A percentile compares a stretch with the other conserved stretches of the same genome.
phyloP scores from a whole-genome alignment of 1,140 invertebrate genomes.

The Notospermus geniculatus region DNA sequence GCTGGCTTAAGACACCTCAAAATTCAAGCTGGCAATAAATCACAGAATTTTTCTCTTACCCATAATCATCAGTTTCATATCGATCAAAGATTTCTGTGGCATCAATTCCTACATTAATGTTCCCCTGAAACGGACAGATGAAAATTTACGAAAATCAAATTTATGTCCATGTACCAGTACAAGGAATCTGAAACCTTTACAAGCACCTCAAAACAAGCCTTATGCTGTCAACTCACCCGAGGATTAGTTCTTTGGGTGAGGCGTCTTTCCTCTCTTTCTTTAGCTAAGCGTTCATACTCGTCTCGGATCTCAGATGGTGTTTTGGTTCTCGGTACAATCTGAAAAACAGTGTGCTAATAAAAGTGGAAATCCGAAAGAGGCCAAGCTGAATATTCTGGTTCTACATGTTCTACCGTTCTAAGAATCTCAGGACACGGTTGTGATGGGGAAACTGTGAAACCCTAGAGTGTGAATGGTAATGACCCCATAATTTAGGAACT shows the following conservation, averaged over 20 bases:
- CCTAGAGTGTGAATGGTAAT: no score
- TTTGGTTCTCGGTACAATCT: constrained; percentile 75
- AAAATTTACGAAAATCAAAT: no score
- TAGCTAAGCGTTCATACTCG: constrained; percentile 83
- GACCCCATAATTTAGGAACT: no score
- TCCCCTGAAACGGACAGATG: constrained; percentile 62
- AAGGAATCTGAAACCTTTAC: not conserved
- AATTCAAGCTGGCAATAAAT: no score
- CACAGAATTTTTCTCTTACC: constrained; percentile 7
- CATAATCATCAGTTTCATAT: constrained; percentile 47
- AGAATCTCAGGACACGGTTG: no score
- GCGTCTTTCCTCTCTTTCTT: constrained; percentile 76
- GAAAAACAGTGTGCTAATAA: constrained; percentile 15
- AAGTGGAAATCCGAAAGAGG: no score
- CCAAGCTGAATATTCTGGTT: no score
- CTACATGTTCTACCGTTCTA: no score
- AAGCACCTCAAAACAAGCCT: not conserved
- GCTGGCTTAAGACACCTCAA: no score
- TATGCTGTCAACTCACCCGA: constrained; percentile 53
- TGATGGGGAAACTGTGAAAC: no score
- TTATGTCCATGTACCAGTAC: not conserved
- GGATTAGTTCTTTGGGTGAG: constrained; percentile 88
- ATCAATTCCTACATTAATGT: constrained; percentile 83
- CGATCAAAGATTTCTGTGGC: constrained; percentile 86
- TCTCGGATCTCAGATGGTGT: constrained; percentile 91